phyloP scores from a whole-genome alignment of 2,113 vertebrate genomes.

The Eurypyga helias region DNA sequence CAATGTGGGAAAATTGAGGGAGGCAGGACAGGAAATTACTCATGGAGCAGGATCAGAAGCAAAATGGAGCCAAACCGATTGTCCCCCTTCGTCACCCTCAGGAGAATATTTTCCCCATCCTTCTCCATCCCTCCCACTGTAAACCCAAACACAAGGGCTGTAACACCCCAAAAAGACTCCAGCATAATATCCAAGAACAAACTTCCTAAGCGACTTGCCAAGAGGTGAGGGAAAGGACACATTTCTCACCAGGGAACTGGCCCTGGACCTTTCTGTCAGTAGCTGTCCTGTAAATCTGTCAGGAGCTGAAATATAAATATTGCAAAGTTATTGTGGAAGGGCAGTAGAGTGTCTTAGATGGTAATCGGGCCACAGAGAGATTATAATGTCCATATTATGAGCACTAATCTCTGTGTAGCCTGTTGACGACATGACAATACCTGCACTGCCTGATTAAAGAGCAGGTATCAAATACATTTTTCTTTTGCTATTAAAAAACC shows the following conservation, averaged over 20 bases:
- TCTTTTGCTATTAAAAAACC: neutral
- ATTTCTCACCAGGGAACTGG: neutral
- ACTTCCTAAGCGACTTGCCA: neutral
- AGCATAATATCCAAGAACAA: neutral
- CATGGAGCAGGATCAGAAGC: neutral
- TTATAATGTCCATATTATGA: neutral
- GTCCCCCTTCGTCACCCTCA: neutral
- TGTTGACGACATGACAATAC: neutral
- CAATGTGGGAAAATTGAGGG: neutral
- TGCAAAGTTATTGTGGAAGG: neutral
- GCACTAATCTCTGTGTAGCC: neutral
- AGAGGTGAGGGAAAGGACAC: neutral
- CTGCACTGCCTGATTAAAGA: neutral
- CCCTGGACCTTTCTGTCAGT: neutral
- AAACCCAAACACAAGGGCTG: neutral
- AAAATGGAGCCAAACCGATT: neutral
- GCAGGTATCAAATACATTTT: neutral
- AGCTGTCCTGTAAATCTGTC: neutral
- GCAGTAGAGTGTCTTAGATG: neutral
- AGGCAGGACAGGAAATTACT: neutral
- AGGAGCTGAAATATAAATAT: neutral
- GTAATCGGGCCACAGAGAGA: slow-evolving; percentile 3
- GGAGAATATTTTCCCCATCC: too few species aligned
- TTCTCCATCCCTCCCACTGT: neutral
- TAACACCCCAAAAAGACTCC: neutral